phyloP scores from a whole-genome alignment of 2,113 vertebrate genomes.

The Pseudolaguvia tuberculata region DNA sequence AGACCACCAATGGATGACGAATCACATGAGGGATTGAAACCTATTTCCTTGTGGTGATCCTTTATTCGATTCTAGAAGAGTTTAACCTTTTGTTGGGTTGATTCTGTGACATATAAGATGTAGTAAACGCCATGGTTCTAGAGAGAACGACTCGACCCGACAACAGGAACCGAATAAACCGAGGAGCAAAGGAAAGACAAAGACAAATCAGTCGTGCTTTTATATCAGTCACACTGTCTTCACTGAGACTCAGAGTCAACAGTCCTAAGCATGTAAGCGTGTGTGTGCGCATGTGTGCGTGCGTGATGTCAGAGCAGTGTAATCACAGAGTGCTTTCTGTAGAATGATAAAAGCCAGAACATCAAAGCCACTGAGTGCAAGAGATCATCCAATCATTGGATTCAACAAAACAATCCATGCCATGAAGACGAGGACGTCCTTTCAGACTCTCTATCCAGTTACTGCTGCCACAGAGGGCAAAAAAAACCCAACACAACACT shows the following conservation, averaged over 20 bases:
- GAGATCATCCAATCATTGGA: neutral
- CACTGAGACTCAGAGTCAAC: too few relatives aligned
- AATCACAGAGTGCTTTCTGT: neutral
- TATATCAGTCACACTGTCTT: too few relatives aligned
- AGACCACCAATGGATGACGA: too few relatives aligned
- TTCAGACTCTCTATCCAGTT: too few relatives aligned
- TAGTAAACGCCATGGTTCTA: too few relatives aligned
- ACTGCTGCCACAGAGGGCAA: neutral
- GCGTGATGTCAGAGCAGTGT: neutral
- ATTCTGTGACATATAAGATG: too few relatives aligned
- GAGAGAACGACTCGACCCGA: neutral
- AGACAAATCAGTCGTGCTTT: too few relatives aligned
- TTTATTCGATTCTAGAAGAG: neutral
- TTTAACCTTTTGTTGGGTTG: too few relatives aligned
- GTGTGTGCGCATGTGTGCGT: too few relatives aligned
- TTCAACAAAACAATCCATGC: neutral
- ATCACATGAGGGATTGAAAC: too few relatives aligned
- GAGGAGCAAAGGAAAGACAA: neutral
- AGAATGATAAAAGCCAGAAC: neutral
- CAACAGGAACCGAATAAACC: neutral
- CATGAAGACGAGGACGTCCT: neutral
- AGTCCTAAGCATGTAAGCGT: too few relatives aligned
- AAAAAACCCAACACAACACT: neutral
- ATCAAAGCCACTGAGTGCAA: neutral
- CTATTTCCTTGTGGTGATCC: neutral